These are phyloP conservation scores for Brachionus rotundiformis DNA, from an alignment of 1,140 invertebrate species.

Conservation along the genomic window DNA sequence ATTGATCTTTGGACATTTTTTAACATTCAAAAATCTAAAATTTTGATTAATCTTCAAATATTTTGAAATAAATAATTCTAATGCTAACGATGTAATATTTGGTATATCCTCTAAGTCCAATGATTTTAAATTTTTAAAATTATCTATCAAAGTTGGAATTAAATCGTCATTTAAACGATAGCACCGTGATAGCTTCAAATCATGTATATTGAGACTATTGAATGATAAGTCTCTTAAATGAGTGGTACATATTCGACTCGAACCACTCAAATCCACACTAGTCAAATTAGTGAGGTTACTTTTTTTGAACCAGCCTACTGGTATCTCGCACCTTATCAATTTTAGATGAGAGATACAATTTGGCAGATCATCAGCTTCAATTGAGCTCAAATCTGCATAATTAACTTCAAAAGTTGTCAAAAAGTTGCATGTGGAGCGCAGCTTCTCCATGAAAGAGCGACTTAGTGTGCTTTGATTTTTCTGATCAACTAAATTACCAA, in stretches of 20 bases:
- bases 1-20: background rate
- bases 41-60: background rate
- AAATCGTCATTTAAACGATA: constrained; percentile 2
- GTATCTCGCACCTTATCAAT: constrained; percentile 7
- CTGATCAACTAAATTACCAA: background rate
- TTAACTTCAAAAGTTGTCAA: background rate
- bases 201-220: background rate
- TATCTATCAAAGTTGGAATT: background rate
- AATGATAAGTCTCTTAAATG: background rate
- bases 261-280: background rate
- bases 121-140: constrained; percentile 15
- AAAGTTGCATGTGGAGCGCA: background rate
- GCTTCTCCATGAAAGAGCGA: background rate
- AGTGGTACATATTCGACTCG: background rate
- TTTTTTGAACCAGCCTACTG: background rate
- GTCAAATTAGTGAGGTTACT: background rate
- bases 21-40: constrained; percentile 34
- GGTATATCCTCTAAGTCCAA: constrained; percentile 11
- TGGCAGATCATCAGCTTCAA: background rate
- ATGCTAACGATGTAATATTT: background rate
- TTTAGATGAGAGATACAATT: background rate
- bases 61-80: background rate
- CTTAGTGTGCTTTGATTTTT: constrained; percentile 2
- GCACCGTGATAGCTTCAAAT: background rate
- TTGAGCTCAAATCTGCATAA: constrained; percentile 20